A percentile compares a stretch with the other conserved stretches of the same genome.
Evolutionary conservation across 2,113 vertebrate species (phyloP).

Genomic region (Oreochromis tanganicae): DNA sequence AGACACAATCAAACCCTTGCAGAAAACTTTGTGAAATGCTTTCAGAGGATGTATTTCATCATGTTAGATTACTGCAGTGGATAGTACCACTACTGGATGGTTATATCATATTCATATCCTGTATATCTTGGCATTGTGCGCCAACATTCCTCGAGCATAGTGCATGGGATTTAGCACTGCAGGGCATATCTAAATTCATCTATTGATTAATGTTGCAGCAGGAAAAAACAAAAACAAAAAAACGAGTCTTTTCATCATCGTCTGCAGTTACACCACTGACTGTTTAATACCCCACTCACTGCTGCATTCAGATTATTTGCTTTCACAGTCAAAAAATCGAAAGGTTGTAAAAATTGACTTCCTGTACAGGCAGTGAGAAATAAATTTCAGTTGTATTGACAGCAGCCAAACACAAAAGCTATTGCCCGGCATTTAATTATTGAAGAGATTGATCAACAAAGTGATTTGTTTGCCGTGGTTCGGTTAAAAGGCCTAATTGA

Average conservation of each 20-base stretch:
- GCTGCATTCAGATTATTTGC: constrained; percentile 74
- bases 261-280: constrained; percentile 44
- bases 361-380: constrained; percentile 76
- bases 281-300: constrained; percentile 61
- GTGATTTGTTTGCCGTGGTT: constrained; percentile 73
- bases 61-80: constrained; percentile 40
- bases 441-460: constrained; percentile 76
- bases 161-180: constrained; percentile 14
- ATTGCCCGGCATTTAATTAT: constrained; percentile 79
- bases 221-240: constrained; percentile 29
- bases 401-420: constrained; percentile 74
- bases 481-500: constrained; percentile 71
- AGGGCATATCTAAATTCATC: constrained; percentile 58
- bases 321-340: constrained; percentile 75
- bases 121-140: constrained; percentile 3
- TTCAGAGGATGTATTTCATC: constrained; percentile 64
- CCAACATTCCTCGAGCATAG: constrained; percentile 11
- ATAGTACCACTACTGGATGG: constrained; percentile 19
- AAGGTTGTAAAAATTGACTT: constrained; percentile 82
- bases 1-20: constrained; percentile 51
- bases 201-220: constrained; percentile 57
- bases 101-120: constrained; percentile 42
- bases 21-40: constrained; percentile 56
- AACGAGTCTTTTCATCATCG: neutral
- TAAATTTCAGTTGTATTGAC: constrained; percentile 76